These are phyloP conservation scores for Aporrectodea caliginosa DNA, from an alignment of 1,140 invertebrate species.

Conservation along the genomic window DNA sequence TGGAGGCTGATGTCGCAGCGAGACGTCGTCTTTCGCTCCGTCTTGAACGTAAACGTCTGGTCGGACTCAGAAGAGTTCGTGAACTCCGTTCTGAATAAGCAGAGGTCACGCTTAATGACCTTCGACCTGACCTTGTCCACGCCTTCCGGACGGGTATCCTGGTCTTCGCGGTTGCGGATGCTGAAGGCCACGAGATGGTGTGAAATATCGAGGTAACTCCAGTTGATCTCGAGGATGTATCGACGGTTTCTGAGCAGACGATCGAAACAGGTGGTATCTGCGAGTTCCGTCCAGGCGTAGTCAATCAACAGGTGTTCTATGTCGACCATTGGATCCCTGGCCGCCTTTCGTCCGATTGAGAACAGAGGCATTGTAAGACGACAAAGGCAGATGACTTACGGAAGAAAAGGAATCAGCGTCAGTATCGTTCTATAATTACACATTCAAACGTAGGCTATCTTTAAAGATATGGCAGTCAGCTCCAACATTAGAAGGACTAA, in stretches of 20 bases:
- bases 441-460: no score
- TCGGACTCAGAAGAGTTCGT: constrained; percentile 48
- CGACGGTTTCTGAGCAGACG: constrained; percentile 5
- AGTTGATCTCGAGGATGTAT: constrained; percentile 13
- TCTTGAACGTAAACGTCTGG: constrained; percentile 51
- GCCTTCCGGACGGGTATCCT: neutral
- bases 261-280: constrained; percentile 7
- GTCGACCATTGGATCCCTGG: constrained; percentile 14
- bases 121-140: neutral
- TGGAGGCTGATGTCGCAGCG: constrained; percentile 30
- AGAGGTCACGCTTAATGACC: neutral
- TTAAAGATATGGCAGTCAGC: no score
- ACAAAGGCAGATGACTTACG: no score
- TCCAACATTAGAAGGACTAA: no score
- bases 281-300: constrained; percentile 11
- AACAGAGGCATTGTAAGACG: constrained; percentile 15
- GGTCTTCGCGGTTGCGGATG: neutral
- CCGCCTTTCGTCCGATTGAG: neutral
- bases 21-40: constrained; percentile 49
- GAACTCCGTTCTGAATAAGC: constrained; percentile 50
- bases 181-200: neutral
- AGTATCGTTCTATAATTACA: no score
- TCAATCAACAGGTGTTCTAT: no score
- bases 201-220: constrained; percentile 10
- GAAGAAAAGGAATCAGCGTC: no score